A percentile compares a stretch with the other conserved stretches of the same genome.
These are phyloP conservation scores for Calyptomena viridis DNA, from an alignment of 2,113 vertebrate species.

Conservation along the genomic window DNA sequence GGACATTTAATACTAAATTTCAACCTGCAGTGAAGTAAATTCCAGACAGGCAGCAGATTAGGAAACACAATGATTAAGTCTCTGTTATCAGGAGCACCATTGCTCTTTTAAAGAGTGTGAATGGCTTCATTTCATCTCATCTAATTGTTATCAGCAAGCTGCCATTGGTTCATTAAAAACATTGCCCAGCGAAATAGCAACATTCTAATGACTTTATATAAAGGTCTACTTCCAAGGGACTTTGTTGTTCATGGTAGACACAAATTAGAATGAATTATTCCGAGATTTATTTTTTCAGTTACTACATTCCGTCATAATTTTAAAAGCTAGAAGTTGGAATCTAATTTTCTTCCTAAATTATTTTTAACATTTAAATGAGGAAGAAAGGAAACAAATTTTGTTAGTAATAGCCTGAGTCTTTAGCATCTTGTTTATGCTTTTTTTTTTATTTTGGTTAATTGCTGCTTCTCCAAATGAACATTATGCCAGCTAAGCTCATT, in stretches of 20 bases:
- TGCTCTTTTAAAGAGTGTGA: slow-evolving; percentile 9
- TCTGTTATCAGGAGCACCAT: background rate
- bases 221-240: background rate
- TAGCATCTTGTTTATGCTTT: background rate
- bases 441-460: background rate
- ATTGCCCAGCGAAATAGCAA: background rate
- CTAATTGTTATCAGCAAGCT: slow-evolving; percentile 30
- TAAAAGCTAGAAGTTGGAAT: background rate
- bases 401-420: background rate
- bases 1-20: slow-evolving; percentile 21
- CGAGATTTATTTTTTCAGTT: background rate
- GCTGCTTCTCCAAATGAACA: background rate
- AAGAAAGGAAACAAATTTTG: background rate
- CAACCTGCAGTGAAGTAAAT: background rate
- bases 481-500: background rate
- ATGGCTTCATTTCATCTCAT: slow-evolving; percentile 36
- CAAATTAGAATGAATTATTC: slow-evolving; percentile 7
- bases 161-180: slow-evolving; percentile 34
- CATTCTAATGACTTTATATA: slow-evolving; percentile 2
- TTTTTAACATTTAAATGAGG: background rate
- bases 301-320: slow-evolving; percentile 16
- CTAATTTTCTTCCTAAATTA: background rate
- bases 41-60: background rate
- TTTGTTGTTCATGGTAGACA: background rate
- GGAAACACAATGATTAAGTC: background rate